Evolutionary conservation across 2,113 vertebrate species (phyloP).

Genomic region (Myrmecophaga tridactyla): DNA sequence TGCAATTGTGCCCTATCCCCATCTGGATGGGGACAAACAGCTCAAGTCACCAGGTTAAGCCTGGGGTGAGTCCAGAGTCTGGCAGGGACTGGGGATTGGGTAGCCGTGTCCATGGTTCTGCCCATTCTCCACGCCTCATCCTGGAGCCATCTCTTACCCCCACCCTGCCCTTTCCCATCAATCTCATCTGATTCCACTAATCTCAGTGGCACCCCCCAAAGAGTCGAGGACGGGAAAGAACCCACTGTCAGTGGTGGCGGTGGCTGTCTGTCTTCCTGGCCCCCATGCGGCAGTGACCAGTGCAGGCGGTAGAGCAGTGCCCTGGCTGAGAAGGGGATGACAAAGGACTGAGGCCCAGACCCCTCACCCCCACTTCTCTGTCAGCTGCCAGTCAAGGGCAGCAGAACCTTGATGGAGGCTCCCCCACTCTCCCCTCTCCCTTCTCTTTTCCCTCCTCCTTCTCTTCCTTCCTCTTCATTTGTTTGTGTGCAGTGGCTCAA

Average conservation of each 20-base stretch:
- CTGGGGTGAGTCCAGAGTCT: not conserved
- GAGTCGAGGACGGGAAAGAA: too few relatives aligned
- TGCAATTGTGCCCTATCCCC: not conserved
- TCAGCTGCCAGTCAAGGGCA: not conserved
- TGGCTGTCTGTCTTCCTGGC: not conserved
- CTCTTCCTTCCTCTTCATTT: not conserved
- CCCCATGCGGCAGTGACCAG: not conserved
- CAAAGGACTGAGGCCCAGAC: not conserved
- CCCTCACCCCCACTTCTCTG: not conserved
- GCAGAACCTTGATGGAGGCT: not conserved
- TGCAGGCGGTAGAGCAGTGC: not conserved
- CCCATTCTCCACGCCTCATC: not conserved
- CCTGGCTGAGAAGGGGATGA: not conserved
- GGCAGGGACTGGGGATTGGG: not conserved
- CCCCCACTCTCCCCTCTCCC: not conserved
- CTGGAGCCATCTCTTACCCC: not conserved
- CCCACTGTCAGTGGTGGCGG: not conserved
- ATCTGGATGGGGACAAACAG: not conserved
- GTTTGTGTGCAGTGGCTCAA: conserved; percentile 36
- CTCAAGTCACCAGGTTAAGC: not conserved
- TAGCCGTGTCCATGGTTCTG: not conserved
- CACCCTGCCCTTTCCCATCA: not conserved
- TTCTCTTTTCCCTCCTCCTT: not conserved
- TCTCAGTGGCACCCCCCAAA: not conserved
- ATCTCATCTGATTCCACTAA: not conserved